Conservation (phyloP, 2,888 invertebrate species). For the Pandemis heparana region DNA sequence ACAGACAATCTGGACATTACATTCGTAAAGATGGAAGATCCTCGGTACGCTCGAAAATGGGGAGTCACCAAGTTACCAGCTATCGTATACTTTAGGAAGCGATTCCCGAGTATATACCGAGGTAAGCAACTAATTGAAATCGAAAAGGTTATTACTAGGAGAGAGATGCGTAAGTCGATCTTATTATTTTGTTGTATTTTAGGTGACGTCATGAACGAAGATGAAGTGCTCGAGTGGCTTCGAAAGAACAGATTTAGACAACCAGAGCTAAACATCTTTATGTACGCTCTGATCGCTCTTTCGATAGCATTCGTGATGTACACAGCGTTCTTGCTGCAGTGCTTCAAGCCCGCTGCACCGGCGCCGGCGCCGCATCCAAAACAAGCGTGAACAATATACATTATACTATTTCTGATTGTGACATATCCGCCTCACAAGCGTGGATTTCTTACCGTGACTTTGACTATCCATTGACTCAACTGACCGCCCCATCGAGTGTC, state of each 20-base stretch:
- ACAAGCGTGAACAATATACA: conserved; percentile 84
- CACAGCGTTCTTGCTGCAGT: conserved; percentile 95
- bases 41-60: conserved; percentile 96
- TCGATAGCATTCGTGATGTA: conserved; percentile 95
- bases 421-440: conserved; percentile 50
- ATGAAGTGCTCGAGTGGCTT: conserved; percentile 96
- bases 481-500: conserved; percentile 52
- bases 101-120: conserved; percentile 97
- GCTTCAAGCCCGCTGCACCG: conserved; percentile 91
- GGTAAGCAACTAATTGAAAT: conserved; percentile 82
- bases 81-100: conserved; percentile 95
- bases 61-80: conserved; percentile 96
- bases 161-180: not conserved
- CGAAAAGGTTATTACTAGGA: not conserved
- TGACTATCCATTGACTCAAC: conserved; percentile 51
- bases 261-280: conserved; percentile 96
- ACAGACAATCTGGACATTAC: conserved; percentile 97
- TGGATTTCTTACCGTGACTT: conserved; percentile 42
- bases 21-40: conserved; percentile 97
- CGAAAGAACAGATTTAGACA: conserved; percentile 97
- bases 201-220: conserved; percentile 94
- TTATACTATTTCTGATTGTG: conserved; percentile 36
- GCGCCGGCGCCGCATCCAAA: conserved; percentile 88
- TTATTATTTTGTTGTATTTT: conserved; percentile 48
- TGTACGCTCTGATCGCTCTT: conserved; percentile 96